Base-by-base conservation (phyloP, 1,140 invertebrate species). In the Tenebrio molitor region DNA sequence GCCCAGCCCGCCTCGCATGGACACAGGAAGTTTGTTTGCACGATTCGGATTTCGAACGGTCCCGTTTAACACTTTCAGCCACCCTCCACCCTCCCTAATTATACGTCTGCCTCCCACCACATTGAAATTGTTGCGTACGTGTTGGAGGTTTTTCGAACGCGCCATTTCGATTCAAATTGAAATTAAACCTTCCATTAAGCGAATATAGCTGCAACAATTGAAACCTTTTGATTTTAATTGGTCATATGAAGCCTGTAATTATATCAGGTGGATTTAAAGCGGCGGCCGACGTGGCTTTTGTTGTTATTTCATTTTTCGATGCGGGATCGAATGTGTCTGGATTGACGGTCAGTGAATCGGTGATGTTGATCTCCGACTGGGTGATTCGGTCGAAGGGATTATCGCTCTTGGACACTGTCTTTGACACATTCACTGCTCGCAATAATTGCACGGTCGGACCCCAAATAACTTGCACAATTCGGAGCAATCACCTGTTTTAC, bases 401-500 rank as follows among this genome's bases (percentile, higher is more conserved):
- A 71, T 71, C 29, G 29, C 21, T 23, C 41, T 58, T 63, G 42
- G 70, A 65, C 23, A 25, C 44, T 65, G 70, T 62, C 70, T 72
- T 65, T 72, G 70, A 72, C 70, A 72, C 62, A 72, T 72, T 53
- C 70, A 44, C 70, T 50, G 70, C 42, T 65, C 70, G 62, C 70
- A 33, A 72, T 72, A 72, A 72, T 72, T 72, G 64, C 70, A 46
- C 44, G 53, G 34, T 65, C 62, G 15, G 50, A 42, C 58, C 70
- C 70, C 62, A 72, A 65, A 65, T 65, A 63, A 50, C 62, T 42
- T 34, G 58, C 39, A 72, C 71, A 62, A 72, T 72, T 72, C 64
- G 29, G 39, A 50, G 50, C 71, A 72, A 72, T 72, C 71, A 72
- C 71, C 64, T 72, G 71, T 67, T 72, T 72, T 72, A 72, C 44